Base-by-base conservation (phyloP, 2,888 invertebrate species). In the Meiosimyza decipiens region DNA sequence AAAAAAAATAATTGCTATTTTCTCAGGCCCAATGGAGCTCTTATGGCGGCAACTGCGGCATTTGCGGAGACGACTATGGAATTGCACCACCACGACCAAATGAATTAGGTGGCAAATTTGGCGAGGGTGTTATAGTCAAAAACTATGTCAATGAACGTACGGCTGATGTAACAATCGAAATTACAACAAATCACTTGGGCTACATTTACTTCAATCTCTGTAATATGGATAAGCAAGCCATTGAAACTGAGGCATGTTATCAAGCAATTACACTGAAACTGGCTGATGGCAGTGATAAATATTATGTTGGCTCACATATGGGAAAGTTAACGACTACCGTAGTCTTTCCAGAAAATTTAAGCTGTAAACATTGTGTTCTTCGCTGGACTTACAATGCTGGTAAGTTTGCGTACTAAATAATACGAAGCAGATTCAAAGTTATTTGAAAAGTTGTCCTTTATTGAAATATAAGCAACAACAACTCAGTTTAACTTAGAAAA, bases 321-420 rank as follows among this genome's bases (percentile, higher is more conserved):
- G 86, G 86, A 5, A 76, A 75, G 50, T 84, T 83, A 52, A 77
- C 80, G 59, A 77, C 82, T 4, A 74, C 75, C 1, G 74, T 86
- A 6, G 51, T 79, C 16, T 82, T 90, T 13, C 90, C 91, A 0
- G 33, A 79, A 3, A 83, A 82, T 3, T 66, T 90, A 16, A 86
- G 79, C n/a, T 90, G 90, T 79, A 76, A 87, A 0, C 89, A 89
- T 59, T 90, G 90, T 78, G 89, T 90, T 0, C 79, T 91, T 3
- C 88, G 90, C 71, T 91, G 91, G 91, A 88, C 88, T 51, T 91
- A 89, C 76, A 80, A 80, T 1, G 84, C 87, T 18, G 90, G 89
- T 83, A 59, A 71, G 74, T 72, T 47, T 54, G 3, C 15, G 15
- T 22, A 28, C 4, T 28, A 28, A 28, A 28, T 28, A 28, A 28